Evolutionary conservation across 2,113 vertebrate genomes (phyloP), one percentile per base, ranked within the genome.

Genomic region (Hydrochoerus hydrochaeris): DNA sequence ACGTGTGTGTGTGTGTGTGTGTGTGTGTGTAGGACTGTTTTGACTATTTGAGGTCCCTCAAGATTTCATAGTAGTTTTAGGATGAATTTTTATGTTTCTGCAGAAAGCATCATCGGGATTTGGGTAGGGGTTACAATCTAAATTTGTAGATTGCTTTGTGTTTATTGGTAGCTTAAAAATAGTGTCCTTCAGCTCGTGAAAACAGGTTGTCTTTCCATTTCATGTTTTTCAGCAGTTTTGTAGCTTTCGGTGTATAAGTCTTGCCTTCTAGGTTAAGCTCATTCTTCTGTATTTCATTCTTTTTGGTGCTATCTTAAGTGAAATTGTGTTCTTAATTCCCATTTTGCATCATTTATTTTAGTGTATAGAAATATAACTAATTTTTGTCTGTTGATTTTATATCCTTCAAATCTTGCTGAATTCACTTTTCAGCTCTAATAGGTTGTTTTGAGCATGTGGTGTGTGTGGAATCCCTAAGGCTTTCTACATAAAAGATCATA

Each of bases 311-410:
- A 49, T 62, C 71, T 3, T 83, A 85, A 84, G 26, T 88, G 54
- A 65, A 86, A 87, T 80, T 84, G 19, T 84, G 82, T 57, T 62
- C 28, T 58, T 90, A 32, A 69, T 88, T 95, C 94, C 30, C 30
- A 57, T 78, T 94, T 91, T 54, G 26, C 62, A 41, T 90, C 85
- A 24, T 82, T 95, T n/a, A 69, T 62, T 88, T 88, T 88, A 38
- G 2, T 71, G 20, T 44, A n/a, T 52, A 54, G 65, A 65, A 92
- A 82, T 63, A 67, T 32, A 91, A 52, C 32, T 57, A 35, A 81
- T 57, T 38, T 90, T 44, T 52, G 32, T 41, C 30, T 83, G 24
- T 73, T 75, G 85, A 60, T 52, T 84, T 94, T 44, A 22, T 63
- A 65, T 63, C 46, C 44, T 41, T 5, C 12, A 75, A 75, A 44